Evolutionary conservation across 2,888 invertebrate species (phyloP).

Genomic region (Steinernema scapterisci): DNA sequence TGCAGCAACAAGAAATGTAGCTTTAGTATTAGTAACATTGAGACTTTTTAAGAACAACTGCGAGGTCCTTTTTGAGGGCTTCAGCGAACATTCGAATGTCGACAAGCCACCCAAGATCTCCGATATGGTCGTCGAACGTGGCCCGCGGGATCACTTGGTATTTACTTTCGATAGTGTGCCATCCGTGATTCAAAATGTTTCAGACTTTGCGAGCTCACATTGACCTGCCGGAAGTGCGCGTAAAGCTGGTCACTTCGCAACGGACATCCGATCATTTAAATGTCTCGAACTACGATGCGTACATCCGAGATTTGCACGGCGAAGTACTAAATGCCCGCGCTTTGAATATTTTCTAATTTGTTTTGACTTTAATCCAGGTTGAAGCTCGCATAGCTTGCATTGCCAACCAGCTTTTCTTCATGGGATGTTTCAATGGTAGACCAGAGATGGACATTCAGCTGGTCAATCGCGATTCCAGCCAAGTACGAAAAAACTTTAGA

Average conservation of each 20-base stretch:
- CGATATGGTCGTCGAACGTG: constrained; percentile 55
- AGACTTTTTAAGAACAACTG: constrained; percentile 1
- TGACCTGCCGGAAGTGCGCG: constrained; percentile 51
- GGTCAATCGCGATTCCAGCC: constrained; percentile 26
- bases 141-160: constrained; percentile 59
- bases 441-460: constrained; percentile 59
- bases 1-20: too few species aligned
- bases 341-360: neutral
- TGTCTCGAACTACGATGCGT: constrained; percentile 61
- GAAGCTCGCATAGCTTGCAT: constrained; percentile 66
- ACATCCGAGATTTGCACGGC: constrained; percentile 56
- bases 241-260: constrained; percentile 59
- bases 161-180: neutral
- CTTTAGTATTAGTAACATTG: too few species aligned
- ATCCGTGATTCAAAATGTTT: constrained; percentile 1
- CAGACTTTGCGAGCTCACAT: constrained; percentile 55
- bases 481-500: too few species aligned
- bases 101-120: constrained; percentile 54
- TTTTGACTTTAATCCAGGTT: constrained; percentile 45
- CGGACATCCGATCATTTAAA: constrained; percentile 55
- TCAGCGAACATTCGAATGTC: constrained; percentile 53
- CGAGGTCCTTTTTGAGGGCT: constrained; percentile 63
- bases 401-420: constrained; percentile 64
- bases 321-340: constrained; percentile 47
- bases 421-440: constrained; percentile 65